These are phyloP conservation scores for Cladopsammia gracilis DNA, from an alignment of 64 coral and sea anemone species.

Conservation along the genomic window DNA sequence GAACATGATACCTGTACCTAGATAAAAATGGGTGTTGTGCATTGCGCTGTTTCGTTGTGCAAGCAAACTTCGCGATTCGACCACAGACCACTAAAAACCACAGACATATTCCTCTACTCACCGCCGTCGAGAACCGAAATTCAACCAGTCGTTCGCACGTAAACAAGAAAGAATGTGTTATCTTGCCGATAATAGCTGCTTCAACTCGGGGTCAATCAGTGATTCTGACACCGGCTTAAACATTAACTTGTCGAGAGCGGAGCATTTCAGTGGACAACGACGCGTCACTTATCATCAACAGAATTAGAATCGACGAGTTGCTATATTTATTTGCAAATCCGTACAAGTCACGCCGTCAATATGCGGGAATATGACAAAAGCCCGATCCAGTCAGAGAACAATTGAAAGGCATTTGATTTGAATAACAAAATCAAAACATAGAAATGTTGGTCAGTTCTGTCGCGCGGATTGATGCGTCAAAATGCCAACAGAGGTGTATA, in stretches of 20 bases:
- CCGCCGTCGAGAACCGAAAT: background rate
- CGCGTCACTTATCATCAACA: background rate
- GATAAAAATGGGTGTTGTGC: slow-evolving; percentile 11
- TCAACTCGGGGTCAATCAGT: background rate
- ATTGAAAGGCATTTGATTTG: slow-evolving; percentile 9
- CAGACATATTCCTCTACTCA: background rate
- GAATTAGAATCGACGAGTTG: background rate
- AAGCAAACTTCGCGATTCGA: background rate
- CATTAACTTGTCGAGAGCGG: background rate
- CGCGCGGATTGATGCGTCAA: too few species aligned
- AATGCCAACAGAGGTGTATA: too few species aligned
- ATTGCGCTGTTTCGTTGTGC: background rate
- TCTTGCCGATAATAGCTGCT: background rate
- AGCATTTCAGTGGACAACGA: background rate
- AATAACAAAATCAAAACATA: background rate
- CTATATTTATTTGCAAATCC: background rate
- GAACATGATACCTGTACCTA: slow-evolving; percentile 1
- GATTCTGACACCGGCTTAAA: background rate
- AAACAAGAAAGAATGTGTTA: slow-evolving; percentile 29
- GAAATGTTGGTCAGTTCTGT: background rate
- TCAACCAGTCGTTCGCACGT: background rate
- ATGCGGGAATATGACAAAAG: too few species aligned
- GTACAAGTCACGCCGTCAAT: too few species aligned
- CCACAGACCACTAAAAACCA: background rate
- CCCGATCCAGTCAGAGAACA: background rate